Percentiles rank a stretch among this genome's conserved stretches.
phyloP scores from a whole-genome alignment of 1,140 invertebrate genomes.

The Drosophila baimaii region DNA sequence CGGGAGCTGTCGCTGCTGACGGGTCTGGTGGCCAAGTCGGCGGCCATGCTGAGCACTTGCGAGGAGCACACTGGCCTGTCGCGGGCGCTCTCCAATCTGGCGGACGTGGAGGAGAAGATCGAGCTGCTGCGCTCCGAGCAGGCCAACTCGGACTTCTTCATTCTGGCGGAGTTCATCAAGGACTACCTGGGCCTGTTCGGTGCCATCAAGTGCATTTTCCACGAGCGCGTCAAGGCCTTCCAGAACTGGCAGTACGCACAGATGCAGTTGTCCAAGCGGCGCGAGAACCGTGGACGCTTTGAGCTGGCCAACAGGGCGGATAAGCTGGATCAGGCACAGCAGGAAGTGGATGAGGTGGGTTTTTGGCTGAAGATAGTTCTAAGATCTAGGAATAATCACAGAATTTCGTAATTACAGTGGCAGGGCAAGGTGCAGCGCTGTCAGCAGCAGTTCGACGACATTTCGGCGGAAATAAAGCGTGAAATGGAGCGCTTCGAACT shows the following conservation, averaged over 20 bases:
- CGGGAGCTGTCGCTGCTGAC: constrained; percentile 93
- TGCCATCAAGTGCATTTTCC: constrained; percentile 98
- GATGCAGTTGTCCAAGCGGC: constrained; percentile 96
- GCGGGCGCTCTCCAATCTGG: constrained; percentile 95
- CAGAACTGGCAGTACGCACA: constrained; percentile 99
- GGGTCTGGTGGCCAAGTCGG: constrained; percentile 91
- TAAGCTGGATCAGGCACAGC: constrained; percentile 93
- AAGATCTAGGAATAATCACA: not conserved
- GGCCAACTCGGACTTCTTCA: constrained; percentile 97
- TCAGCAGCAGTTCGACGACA: constrained; percentile 98
- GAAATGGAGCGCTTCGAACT: constrained; percentile 97
- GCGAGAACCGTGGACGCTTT: constrained; percentile 96
- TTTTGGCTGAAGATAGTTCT: not conserved
- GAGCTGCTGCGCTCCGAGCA: constrained; percentile 95
- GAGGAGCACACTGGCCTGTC: constrained; percentile 98
- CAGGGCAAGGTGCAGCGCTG: constrained; percentile 97
- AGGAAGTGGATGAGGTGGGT: constrained; percentile 95
- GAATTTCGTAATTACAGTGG: constrained; percentile 87
- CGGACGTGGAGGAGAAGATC: constrained; percentile 93
- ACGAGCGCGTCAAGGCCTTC: constrained; percentile 98
- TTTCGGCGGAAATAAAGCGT: constrained; percentile 97
- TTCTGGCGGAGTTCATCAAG: constrained; percentile 96
- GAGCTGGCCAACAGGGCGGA: constrained; percentile 95
- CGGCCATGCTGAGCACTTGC: constrained; percentile 96
- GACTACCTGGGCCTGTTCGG: constrained; percentile 97